Conservation (phyloP, 2,113 vertebrate genomes). For the Neotoma lepida region DNA sequence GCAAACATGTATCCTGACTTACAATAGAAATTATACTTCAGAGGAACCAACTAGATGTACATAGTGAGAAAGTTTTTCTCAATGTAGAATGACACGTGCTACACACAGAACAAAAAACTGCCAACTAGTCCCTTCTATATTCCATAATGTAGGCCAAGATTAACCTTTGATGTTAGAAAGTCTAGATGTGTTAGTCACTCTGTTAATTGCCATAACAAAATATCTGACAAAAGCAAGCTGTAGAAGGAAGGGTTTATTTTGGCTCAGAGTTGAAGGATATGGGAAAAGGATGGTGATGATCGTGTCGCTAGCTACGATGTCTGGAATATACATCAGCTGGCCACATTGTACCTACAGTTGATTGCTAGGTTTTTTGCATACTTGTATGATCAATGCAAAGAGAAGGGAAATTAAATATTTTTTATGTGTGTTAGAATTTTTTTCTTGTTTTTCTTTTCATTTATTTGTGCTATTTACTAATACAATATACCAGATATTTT, state of each 20-base stretch:
- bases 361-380: not conserved
- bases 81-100: constrained; percentile 25
- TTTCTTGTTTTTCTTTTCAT: constrained; percentile 15
- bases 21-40: constrained; percentile 34
- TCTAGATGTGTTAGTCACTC: not conserved
- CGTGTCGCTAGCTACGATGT: not conserved
- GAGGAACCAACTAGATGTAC: constrained; percentile 23
- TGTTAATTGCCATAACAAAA: not conserved
- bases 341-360: not conserved
- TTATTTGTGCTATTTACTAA: constrained; percentile 31
- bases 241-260: not conserved
- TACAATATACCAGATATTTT: not conserved
- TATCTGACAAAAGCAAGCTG: not conserved
- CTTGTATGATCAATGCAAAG: not conserved
- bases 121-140: not conserved
- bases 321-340: not conserved
- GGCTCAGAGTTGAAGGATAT: not conserved
- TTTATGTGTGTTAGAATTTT: constrained; percentile 9
- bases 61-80: constrained; percentile 50
- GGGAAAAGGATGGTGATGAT: not conserved
- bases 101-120: not conserved
- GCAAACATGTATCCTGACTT: constrained; percentile 17
- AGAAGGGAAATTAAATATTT: constrained; percentile 26
- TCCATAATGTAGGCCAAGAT: constrained; percentile 35
- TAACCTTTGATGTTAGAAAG: constrained; percentile 38